These are phyloP conservation scores for Luffia ferchaultella DNA, from an alignment of 2,888 invertebrate genomes.

Conservation along the genomic window DNA sequence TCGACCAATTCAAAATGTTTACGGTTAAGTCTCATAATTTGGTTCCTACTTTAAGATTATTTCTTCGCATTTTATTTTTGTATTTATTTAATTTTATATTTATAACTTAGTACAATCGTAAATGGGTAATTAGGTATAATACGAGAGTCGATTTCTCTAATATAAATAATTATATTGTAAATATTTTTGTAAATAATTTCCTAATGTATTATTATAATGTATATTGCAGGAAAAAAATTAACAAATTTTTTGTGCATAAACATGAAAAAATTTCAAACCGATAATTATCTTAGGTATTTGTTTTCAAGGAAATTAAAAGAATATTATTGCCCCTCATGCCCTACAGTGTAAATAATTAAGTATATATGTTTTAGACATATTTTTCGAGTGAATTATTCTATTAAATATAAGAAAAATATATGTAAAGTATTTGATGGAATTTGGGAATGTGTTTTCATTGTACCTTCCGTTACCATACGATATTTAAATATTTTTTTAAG, in stretches of 20 bases:
- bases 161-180: slow-evolving; percentile 6
- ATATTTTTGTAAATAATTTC: slow-evolving; percentile 8
- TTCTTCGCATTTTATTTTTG: slow-evolving; percentile 37
- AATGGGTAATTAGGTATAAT: slow-evolving; percentile 11
- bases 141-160: neutral
- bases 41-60: slow-evolving; percentile 62
- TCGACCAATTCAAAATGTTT: no score
- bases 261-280: neutral
- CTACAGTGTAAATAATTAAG: neutral
- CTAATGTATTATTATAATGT: neutral
- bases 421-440: neutral
- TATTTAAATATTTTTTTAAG: no score
- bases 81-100: slow-evolving; percentile 33
- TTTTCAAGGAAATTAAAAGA: neutral
- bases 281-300: neutral
- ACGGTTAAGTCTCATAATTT: slow-evolving; percentile 19
- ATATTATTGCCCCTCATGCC: neutral
- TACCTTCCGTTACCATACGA: no score
- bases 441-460: neutral
- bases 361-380: slow-evolving; percentile 3
- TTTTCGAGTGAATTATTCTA: slow-evolving; percentile 8
- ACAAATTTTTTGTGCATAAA: neutral
- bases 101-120: slow-evolving; percentile 22
- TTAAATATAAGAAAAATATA: slow-evolving; percentile 14
- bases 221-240: neutral